Evolutionary conservation across 2,888 invertebrate species (phyloP).

Genomic region (Coremacera marginata): DNA sequence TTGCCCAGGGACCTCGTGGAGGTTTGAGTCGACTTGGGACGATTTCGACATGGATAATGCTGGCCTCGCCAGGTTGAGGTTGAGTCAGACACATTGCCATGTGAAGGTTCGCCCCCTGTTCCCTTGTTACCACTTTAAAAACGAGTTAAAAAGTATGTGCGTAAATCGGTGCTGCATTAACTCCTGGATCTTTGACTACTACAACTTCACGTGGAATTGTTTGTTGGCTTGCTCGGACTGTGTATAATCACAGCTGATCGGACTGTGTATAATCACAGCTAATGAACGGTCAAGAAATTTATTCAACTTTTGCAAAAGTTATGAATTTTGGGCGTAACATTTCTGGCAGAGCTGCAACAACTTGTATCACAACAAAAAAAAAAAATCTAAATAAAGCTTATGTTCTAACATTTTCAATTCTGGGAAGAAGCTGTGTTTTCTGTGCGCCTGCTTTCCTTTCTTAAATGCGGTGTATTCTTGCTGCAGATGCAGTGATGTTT

Average conservation of each 20-base stretch:
- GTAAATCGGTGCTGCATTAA: conserved; percentile 61
- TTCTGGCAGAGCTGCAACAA: conserved; percentile 54
- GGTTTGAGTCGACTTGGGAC: too few relatives aligned
- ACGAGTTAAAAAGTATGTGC: conserved; percentile 61
- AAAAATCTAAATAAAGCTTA: neutral
- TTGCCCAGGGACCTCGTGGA: too few relatives aligned
- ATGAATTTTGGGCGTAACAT: conserved; percentile 49
- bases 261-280: neutral
- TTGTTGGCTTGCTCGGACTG: neutral
- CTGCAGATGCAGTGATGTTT: conserved; percentile 62
- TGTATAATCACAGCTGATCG: too few relatives aligned
- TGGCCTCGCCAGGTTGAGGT: too few relatives aligned
- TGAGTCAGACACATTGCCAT: too few relatives aligned
- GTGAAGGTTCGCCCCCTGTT: too few relatives aligned
- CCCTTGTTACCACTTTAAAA: too few relatives aligned
- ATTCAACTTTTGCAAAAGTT: conserved; percentile 57
- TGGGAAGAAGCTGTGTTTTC: conserved; percentile 60
- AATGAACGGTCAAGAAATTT: conserved; percentile 52
- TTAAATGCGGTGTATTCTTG: conserved; percentile 60
- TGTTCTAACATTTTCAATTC: conserved; percentile 52
- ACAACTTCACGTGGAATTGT: neutral
- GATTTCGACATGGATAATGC: too few relatives aligned
- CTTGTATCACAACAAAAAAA: conserved; percentile 53
- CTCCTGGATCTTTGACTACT: conserved; percentile 50
- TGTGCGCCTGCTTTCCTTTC: conserved; percentile 61